Evolutionary conservation across 2,797 vertebrate species (phyloP).

Genomic region (Pipistrellus kuhlii): DNA sequence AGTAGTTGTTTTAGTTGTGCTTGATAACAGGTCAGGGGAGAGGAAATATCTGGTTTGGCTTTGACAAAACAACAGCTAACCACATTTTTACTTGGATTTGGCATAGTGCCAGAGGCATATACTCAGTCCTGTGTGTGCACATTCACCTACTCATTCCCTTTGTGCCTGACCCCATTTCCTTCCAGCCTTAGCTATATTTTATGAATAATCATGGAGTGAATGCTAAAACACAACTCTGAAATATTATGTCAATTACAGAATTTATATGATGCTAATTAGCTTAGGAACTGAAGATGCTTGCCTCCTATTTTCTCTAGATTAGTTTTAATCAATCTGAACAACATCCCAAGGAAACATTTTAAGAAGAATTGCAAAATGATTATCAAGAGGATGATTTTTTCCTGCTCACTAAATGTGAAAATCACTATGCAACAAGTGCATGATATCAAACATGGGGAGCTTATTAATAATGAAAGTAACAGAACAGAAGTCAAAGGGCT

Average conservation of each 20-base stretch:
- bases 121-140: fast-evolving
- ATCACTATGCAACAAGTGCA: slow-evolving; percentile 88
- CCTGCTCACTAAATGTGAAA: slow-evolving; percentile 91
- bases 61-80: not conserved
- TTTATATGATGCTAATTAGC: slow-evolving; percentile 73
- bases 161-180: not conserved
- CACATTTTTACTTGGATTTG: not conserved
- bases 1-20: not conserved
- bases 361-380: slow-evolving; percentile 84
- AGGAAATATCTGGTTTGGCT: not conserved
- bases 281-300: slow-evolving; percentile 68
- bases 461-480: slow-evolving; percentile 92
- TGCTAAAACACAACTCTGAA: slow-evolving; percentile 70
- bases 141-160: not conserved
- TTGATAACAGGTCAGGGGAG: not conserved
- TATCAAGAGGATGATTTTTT: slow-evolving; percentile 86
- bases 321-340: slow-evolving; percentile 86
- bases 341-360: slow-evolving; percentile 83
- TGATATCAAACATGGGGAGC: slow-evolving; percentile 86
- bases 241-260: slow-evolving; percentile 69
- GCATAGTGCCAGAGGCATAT: not conserved
- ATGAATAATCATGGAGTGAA: slow-evolving; percentile 72
- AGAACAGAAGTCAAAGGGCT: slow-evolving; percentile 65
- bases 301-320: slow-evolving; percentile 71
- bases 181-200: not conserved